Evolutionary conservation across 2,797 vertebrate species (phyloP).

Genomic region (Phaenicophaeus curvirostris): DNA sequence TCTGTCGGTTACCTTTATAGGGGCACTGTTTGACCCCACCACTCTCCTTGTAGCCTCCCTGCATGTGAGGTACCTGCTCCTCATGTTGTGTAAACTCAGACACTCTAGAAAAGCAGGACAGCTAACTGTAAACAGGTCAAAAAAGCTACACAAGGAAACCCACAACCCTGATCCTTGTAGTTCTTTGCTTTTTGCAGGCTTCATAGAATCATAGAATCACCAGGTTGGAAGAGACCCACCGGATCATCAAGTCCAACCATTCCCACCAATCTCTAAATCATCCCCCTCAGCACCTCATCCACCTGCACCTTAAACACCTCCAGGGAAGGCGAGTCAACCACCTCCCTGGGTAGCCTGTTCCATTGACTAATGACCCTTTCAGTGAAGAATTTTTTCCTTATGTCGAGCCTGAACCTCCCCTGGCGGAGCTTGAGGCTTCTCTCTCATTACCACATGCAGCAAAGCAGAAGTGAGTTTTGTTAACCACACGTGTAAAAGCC

Average conservation of each 20-base stretch:
- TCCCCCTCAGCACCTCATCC: too few species aligned
- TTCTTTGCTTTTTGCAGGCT: background rate
- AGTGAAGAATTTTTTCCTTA: too few species aligned
- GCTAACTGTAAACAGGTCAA: background rate
- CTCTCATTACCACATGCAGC: background rate
- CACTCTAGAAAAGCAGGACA: background rate
- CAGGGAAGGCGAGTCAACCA: too few species aligned
- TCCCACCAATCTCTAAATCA: too few species aligned
- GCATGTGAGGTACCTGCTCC: background rate
- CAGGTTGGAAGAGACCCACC: too few species aligned
- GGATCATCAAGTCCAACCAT: too few species aligned
- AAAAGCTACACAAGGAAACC: background rate
- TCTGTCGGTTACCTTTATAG: background rate
- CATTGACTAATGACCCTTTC: too few species aligned
- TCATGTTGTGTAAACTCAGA: background rate
- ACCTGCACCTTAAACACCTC: too few species aligned
- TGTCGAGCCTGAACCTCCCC: too few species aligned
- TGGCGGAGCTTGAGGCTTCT: too few species aligned
- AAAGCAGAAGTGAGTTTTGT: background rate
- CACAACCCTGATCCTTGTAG: background rate
- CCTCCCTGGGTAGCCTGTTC: too few species aligned
- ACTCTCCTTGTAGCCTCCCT: background rate
- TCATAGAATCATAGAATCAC: too few species aligned
- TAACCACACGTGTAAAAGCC: background rate
- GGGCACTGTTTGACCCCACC: fast-evolving